Conservation (phyloP, 1,140 invertebrate genomes). For the Fragariocoptes setiger region DNA sequence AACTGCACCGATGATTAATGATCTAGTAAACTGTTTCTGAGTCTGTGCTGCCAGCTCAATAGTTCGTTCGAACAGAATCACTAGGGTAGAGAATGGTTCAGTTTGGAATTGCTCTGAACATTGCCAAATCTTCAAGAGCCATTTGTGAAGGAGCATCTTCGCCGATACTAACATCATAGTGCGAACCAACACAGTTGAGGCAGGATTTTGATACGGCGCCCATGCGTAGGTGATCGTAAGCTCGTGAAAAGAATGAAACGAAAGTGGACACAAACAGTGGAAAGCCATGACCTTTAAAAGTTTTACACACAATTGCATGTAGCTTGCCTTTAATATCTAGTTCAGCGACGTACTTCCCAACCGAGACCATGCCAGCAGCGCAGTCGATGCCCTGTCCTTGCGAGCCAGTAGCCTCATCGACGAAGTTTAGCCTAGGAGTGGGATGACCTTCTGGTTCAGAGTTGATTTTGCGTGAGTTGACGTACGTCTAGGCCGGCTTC, state of each 20-base stretch:
- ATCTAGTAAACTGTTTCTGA: conserved; percentile 26
- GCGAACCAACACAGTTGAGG: conserved; percentile 73
- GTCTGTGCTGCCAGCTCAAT: conserved; percentile 84
- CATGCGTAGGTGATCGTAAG: conserved; percentile 94
- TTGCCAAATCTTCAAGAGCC: conserved; percentile 84
- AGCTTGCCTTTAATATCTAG: conserved; percentile 39
- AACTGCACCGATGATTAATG: conserved; percentile 56
- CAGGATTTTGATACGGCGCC: conserved; percentile 89
- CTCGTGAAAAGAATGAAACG: conserved; percentile 80
- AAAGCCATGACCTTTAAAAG: conserved; percentile 63
- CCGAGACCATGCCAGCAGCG: conserved; percentile 90
- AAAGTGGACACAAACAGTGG: conserved; percentile 75
- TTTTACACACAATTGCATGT: conserved; percentile 74
- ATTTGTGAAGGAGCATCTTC: conserved; percentile 98
- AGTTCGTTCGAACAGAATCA: conserved; percentile 76
- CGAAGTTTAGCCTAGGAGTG: conserved; percentile 77
- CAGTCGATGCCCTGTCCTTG: conserved; percentile 81
- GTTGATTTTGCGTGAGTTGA: conserved; percentile 67
- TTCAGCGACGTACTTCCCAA: conserved; percentile 86
- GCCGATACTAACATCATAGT: conserved; percentile 63
- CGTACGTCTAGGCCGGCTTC: conserved; percentile 63
- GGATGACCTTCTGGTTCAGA: conserved; percentile 92
- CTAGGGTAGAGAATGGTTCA: conserved; percentile 83
- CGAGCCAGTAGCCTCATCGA: conserved; percentile 93
- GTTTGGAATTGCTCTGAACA: conserved; percentile 71